Percentiles rank a stretch among this genome's conserved stretches.
These are phyloP conservation scores for Cremastinae sp. DNA, from an alignment of 2,888 invertebrate genomes.

Conservation along the genomic window DNA sequence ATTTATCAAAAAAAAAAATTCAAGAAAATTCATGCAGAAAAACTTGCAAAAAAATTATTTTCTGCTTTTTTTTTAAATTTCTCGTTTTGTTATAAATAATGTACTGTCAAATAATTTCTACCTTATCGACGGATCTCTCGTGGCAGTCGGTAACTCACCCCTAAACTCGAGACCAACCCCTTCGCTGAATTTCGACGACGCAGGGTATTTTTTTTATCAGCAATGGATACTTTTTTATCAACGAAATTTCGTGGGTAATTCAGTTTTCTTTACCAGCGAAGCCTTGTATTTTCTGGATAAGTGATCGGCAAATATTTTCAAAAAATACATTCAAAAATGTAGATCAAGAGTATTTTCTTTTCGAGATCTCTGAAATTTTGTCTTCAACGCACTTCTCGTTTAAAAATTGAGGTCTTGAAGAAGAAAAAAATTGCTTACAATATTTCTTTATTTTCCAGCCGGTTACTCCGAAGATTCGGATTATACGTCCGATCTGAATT, in stretches of 20 bases:
- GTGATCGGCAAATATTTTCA: constrained; percentile 37
- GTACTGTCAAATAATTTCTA: too few species aligned
- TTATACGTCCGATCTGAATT: constrained; percentile 97
- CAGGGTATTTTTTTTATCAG: constrained; percentile 12
- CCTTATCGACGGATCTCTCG: constrained; percentile 50
- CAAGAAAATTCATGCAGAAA: background rate
- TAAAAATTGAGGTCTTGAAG: background rate
- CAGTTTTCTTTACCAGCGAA: constrained; percentile 46
- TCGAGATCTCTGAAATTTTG: background rate
- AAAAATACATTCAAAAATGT: too few species aligned
- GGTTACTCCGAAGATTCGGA: constrained; percentile 98
- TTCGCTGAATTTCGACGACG: background rate
- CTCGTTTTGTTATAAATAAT: too few species aligned
- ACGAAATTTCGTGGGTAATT: constrained; percentile 17
- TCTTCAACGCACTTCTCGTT: background rate
- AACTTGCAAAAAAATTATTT: background rate
- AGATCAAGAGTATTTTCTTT: background rate
- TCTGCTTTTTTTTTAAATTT: background rate
- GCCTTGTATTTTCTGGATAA: constrained; percentile 38
- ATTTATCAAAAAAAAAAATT: background rate
- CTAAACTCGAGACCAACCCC: constrained; percentile 3
- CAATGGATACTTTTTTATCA: background rate
- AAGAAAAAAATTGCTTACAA: constrained; percentile 42
- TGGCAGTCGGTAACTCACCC: constrained; percentile 55
- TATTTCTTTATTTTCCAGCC: constrained; percentile 84